Conservation (phyloP, 1,140 invertebrate genomes). For the Thaumatotibia leucotreta region DNA sequence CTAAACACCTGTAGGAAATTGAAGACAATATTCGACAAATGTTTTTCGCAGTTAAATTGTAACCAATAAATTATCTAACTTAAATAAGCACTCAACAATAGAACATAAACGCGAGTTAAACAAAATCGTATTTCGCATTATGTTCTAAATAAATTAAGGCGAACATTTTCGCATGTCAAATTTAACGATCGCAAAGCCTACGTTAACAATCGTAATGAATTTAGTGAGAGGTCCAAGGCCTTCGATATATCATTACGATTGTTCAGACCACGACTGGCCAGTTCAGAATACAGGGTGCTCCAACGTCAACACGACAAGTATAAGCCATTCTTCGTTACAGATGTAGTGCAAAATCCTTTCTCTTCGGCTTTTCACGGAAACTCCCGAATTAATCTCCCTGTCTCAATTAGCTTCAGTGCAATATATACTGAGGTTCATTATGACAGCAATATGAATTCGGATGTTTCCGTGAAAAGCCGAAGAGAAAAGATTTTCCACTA, state of each 20-base stretch:
- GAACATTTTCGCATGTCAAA: not conserved
- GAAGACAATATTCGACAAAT: too few species aligned
- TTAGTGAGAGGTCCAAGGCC: constrained; percentile 53
- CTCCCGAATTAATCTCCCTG: too few species aligned
- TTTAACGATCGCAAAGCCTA: constrained; percentile 5
- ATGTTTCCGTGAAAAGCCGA: too few species aligned
- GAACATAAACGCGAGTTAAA: not conserved
- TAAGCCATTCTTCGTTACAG: not conserved
- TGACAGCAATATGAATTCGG: too few species aligned
- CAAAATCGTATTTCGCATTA: not conserved
- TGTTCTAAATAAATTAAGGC: not conserved
- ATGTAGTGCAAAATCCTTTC: too few species aligned
- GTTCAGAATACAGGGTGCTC: constrained; percentile 36
- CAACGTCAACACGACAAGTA: too few species aligned
- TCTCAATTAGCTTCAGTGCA: too few species aligned
- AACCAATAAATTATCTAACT: not conserved
- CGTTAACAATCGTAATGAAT: constrained; percentile 29
- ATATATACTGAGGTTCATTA: too few species aligned
- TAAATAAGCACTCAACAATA: not conserved
- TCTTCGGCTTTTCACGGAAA: too few species aligned
- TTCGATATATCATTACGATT: constrained; percentile 35
- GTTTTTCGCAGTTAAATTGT: not conserved
- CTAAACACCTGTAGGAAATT: too few species aligned
- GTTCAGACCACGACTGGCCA: constrained; percentile 38
- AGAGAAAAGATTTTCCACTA: too few species aligned